Conservation (phyloP, 1,140 invertebrate genomes). For the Meloidogyne hapla region DNA sequence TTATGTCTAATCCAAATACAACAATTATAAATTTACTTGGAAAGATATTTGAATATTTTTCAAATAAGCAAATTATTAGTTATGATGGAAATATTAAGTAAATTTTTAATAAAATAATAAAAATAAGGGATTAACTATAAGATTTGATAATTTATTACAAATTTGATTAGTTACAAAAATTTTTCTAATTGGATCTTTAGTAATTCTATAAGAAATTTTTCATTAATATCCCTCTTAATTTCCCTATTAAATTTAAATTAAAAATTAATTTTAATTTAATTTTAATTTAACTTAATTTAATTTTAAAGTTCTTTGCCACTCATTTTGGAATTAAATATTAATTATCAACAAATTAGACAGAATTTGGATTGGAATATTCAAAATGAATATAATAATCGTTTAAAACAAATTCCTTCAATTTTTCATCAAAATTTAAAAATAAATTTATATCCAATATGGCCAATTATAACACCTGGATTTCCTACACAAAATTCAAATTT, state of each 20-base stretch:
- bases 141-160: too few relatives aligned
- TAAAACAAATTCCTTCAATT: constrained; percentile 20
- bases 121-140: too few relatives aligned
- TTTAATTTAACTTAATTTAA: too few relatives aligned
- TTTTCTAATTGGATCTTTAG: too few relatives aligned
- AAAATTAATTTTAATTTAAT: too few relatives aligned
- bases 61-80: neutral
- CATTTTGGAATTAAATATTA: neutral
- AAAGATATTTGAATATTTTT: neutral
- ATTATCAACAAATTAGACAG: neutral
- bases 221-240: too few relatives aligned
- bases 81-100: neutral
- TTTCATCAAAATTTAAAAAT: neutral
- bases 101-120: too few relatives aligned
- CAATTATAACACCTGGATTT: constrained; percentile 11
- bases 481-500: constrained; percentile 14
- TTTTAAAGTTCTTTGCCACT: neutral
- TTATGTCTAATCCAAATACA: constrained; percentile 1
- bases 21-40: constrained; percentile 4
- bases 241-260: too few relatives aligned
- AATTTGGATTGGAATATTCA: neutral
- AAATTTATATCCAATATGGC: constrained; percentile 12
- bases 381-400: constrained; percentile 12
- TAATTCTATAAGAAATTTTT: too few relatives aligned
- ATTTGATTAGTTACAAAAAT: too few relatives aligned